Evolutionary conservation across 2,797 vertebrate species (phyloP).

Genomic region (Paratrypauchen microcephalus): DNA sequence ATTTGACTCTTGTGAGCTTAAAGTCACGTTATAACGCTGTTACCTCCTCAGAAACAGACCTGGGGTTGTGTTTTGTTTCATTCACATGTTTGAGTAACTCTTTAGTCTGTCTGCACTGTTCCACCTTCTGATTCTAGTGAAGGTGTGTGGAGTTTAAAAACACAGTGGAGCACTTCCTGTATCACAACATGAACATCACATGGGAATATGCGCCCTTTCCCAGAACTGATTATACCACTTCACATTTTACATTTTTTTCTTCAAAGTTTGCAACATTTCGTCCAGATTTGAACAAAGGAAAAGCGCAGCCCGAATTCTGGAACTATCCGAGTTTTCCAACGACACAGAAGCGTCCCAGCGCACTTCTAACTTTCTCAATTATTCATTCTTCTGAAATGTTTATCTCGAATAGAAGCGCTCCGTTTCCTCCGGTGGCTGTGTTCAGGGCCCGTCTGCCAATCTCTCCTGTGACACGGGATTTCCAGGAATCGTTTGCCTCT

Average conservation of each 20-base stretch:
- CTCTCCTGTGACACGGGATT: conserved; percentile 72
- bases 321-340: conserved; percentile 60
- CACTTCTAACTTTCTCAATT: conserved; percentile 80
- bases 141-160: no score
- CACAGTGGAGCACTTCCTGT: no score
- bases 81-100: no score
- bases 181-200: no score
- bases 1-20: no score
- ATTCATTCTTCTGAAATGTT: conserved; percentile 84
- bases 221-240: background rate
- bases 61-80: no score
- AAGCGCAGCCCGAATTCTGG: conserved; percentile 29
- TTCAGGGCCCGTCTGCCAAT: conserved; percentile 71
- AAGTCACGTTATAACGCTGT: no score
- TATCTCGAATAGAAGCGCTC: conserved; percentile 80
- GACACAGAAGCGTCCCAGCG: conserved; percentile 73
- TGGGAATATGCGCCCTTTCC: no score
- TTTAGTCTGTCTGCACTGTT: no score
- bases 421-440: conserved; percentile 75
- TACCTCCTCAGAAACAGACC: no score
- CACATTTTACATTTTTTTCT: background rate
- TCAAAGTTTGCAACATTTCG: background rate
- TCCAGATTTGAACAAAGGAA: conserved; percentile 33
- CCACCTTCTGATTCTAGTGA: no score
- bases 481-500: conserved; percentile 76